phyloP scores from a whole-genome alignment of 2,113 vertebrate genomes.

The Reinhardtius hippoglossoides region DNA sequence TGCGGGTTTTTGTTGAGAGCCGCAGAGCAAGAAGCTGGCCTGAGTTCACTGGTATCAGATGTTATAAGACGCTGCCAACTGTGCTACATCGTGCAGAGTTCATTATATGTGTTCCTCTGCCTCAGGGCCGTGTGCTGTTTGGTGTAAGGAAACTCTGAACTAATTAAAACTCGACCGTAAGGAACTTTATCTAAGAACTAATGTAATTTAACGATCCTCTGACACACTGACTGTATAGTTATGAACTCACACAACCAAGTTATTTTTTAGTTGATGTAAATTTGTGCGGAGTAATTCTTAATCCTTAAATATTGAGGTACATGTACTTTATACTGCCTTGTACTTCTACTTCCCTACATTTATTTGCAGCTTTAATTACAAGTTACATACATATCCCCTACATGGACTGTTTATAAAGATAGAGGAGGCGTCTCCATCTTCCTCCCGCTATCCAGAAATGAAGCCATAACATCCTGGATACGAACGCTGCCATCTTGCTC shows the following conservation, averaged over 20 bases:
- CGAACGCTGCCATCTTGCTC: too few relatives aligned
- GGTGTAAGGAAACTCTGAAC: background rate
- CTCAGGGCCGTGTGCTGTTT: background rate
- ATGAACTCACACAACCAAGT: background rate
- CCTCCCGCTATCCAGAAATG: too few relatives aligned
- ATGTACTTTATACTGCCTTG: too few relatives aligned
- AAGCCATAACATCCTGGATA: too few relatives aligned
- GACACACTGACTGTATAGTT: background rate
- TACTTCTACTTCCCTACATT: too few relatives aligned
- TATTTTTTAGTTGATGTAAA: background rate
- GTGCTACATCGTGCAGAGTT: conserved; percentile 8
- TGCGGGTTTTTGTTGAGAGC: background rate
- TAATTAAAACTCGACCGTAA: background rate
- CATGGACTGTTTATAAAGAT: too few relatives aligned
- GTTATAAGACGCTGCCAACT: conserved; percentile 24
- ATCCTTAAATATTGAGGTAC: too few relatives aligned
- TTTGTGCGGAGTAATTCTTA: too few relatives aligned
- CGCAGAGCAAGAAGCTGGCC: background rate
- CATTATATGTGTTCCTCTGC: background rate
- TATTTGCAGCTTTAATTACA: too few relatives aligned
- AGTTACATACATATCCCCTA: too few relatives aligned
- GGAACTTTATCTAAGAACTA: background rate
- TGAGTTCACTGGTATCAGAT: conserved; percentile 25
- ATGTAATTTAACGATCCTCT: background rate
- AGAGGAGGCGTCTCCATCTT: too few relatives aligned